These are phyloP conservation scores for Dallia pectoralis DNA, from an alignment of 2,797 vertebrate species.

Conservation along the genomic window DNA sequence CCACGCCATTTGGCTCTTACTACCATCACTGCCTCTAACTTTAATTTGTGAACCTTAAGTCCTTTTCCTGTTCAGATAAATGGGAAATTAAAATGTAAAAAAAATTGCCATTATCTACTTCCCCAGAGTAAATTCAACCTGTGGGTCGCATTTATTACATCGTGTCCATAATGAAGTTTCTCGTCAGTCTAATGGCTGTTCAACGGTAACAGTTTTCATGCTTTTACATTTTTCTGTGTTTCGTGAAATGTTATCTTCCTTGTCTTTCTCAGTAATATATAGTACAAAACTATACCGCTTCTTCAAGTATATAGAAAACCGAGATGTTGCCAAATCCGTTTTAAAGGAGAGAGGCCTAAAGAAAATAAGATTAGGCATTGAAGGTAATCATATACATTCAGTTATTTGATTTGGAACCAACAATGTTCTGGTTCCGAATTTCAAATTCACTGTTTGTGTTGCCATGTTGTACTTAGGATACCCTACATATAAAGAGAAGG, in stretches of 20 bases:
- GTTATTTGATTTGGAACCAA: not conserved
- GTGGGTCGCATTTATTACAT: too few species aligned
- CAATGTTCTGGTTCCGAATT: not conserved
- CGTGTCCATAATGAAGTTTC: too few species aligned
- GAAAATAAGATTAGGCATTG: conserved; percentile 97
- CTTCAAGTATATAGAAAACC: conserved; percentile 99
- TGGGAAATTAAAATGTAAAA: too few species aligned
- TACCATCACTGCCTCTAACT: too few species aligned
- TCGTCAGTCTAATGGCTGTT: too few species aligned
- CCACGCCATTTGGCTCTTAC: not conserved
- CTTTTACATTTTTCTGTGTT: conserved; percentile 5
- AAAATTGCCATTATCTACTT: too few species aligned
- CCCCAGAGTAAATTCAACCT: too few species aligned
- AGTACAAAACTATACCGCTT: conserved; percentile 99
- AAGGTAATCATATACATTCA: conserved; percentile 80
- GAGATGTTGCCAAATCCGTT: conserved; percentile 98
- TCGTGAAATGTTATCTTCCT: conserved; percentile 20
- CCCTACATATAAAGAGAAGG: conserved; percentile 97
- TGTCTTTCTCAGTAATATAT: conserved; percentile 89
- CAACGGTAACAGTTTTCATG: not conserved
- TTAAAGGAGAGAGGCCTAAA: conserved; percentile 97
- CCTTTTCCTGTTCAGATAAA: too few species aligned
- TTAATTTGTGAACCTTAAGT: too few species aligned
- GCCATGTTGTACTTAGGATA: conserved; percentile 80
- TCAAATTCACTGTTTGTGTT: not conserved